Conservation (phyloP, 1,140 invertebrate species). For the Lethrus apterus region DNA sequence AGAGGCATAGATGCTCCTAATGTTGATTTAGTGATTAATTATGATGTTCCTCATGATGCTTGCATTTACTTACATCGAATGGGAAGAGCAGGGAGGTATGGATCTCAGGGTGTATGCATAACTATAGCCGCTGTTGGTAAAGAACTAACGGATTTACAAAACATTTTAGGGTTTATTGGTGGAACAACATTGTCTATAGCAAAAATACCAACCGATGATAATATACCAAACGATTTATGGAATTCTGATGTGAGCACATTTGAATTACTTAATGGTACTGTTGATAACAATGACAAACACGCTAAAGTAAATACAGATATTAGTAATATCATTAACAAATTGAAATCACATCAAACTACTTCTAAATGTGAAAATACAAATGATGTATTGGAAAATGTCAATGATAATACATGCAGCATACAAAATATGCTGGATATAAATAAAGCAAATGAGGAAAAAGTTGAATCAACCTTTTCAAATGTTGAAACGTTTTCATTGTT, state of each 20-base stretch:
- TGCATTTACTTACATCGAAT: constrained; percentile 94
- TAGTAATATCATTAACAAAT: not conserved
- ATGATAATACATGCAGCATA: not conserved
- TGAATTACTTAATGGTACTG: constrained; percentile 10
- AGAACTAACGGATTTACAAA: constrained; percentile 51
- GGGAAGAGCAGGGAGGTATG: constrained; percentile 88
- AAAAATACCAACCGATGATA: constrained; percentile 40
- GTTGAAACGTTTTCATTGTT: not conserved
- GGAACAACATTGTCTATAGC: constrained; percentile 45
- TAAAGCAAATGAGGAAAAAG: not conserved
- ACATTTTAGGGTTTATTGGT: constrained; percentile 46
- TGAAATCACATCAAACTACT: not conserved
- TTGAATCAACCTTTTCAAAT: not conserved
- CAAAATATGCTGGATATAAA: not conserved
- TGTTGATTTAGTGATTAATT: constrained; percentile 89
- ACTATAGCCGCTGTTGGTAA: constrained; percentile 54
- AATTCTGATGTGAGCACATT: constrained; percentile 34
- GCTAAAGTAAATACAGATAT: not conserved
- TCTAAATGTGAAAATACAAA: not conserved
- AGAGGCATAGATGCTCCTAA: constrained; percentile 86
- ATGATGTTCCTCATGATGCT: constrained; percentile 75
- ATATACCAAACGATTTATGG: constrained; percentile 40
- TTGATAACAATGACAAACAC: constrained; percentile 13
- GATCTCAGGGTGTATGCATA: constrained; percentile 66
- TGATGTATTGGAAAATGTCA: not conserved